A percentile compares a stretch with the other conserved stretches of the same genome.
Evolutionary conservation across 2,888 invertebrate species (phyloP).

Genomic region (Brachyptera risi): DNA sequence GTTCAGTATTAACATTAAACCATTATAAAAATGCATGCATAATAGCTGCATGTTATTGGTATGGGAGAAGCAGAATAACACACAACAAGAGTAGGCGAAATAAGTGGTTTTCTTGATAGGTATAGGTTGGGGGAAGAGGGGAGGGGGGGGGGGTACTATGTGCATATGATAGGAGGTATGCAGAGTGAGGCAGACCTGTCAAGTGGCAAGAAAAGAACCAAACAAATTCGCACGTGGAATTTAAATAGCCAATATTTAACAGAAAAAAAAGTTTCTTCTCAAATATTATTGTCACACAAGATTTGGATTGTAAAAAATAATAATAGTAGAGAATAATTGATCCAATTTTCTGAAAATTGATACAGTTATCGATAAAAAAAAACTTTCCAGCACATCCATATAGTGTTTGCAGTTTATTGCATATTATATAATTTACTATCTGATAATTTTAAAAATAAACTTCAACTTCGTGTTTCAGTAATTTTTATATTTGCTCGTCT

Average conservation of each 20-base stretch:
- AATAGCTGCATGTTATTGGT: no score
- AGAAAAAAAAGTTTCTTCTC: not conserved
- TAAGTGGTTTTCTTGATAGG: not conserved
- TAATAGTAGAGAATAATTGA: not conserved
- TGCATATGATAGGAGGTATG: not conserved
- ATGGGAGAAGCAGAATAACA: not conserved
- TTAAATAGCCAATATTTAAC: not conserved
- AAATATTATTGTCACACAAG: not conserved
- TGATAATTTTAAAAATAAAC: no score
- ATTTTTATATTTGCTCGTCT: no score
- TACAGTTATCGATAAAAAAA: no score
- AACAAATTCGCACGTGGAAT: slow-evolving; percentile 5
- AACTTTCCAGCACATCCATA: no score
- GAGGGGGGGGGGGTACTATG: not conserved
- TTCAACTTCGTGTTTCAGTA: no score
- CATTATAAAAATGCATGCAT: no score
- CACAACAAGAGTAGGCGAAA: not conserved
- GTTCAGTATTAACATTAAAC: no score
- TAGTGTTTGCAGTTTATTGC: no score
- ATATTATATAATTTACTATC: no score
- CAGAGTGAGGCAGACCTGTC: slow-evolving; percentile 8
- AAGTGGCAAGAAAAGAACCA: not conserved
- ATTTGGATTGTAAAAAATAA: not conserved
- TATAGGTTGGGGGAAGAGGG: not conserved
- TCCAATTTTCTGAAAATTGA: not conserved